These are phyloP conservation scores for Anolis sagrei DNA, from an alignment of 2,113 vertebrate genomes.

Conservation along the genomic window DNA sequence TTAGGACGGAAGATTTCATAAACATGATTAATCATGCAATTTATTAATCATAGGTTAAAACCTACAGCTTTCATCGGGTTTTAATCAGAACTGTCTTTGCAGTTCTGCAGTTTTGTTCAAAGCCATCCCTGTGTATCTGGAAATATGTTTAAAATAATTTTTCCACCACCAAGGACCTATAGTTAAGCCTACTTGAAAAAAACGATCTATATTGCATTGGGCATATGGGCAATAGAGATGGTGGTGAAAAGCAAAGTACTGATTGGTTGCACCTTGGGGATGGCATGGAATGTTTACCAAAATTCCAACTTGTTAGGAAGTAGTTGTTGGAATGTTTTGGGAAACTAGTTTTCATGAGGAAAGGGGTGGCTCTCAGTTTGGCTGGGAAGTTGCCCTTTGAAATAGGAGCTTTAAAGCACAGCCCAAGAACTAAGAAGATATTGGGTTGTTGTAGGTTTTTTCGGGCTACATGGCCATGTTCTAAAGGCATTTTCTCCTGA, in stretches of 20 bases:
- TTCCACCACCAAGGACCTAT: not conserved
- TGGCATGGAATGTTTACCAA: not conserved
- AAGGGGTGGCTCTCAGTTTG: not conserved
- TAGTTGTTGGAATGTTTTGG: not conserved
- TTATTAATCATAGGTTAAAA: slow-evolving; percentile 34
- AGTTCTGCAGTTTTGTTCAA: not conserved
- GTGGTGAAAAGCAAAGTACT: not conserved
- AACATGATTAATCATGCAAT: slow-evolving; percentile 10
- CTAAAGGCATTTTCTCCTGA: too few species aligned
- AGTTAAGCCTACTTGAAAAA: not conserved
- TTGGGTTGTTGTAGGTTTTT: too few species aligned
- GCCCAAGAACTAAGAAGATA: not conserved
- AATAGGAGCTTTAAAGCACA: not conserved
- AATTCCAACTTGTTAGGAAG: not conserved
- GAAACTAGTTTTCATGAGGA: not conserved
- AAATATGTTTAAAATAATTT: not conserved
- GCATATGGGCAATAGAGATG: not conserved
- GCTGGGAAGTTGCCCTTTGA: not conserved
- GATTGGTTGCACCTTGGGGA: not conserved
- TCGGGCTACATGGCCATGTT: too few species aligned
- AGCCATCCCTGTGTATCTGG: not conserved
- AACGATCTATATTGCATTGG: not conserved
- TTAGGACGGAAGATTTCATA: not conserved
- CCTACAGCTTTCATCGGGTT: slow-evolving; percentile 5
- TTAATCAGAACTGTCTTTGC: slow-evolving; percentile 8